Base-by-base conservation (phyloP, 1,140 invertebrate species). In the Drosophila asahinai region DNA sequence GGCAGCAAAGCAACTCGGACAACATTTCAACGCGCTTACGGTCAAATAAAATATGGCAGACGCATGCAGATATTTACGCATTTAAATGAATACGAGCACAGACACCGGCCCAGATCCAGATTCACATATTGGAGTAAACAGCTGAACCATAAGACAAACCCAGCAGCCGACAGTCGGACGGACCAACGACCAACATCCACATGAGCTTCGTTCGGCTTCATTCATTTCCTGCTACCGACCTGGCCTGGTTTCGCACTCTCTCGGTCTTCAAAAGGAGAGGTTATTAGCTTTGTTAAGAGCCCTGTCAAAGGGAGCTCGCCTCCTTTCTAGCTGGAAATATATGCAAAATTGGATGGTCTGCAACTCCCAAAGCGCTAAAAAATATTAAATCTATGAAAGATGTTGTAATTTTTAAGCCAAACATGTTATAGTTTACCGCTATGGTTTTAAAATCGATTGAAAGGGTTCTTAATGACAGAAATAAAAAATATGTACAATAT, bases 21-120 rank as follows among this genome's bases (percentile, higher is more conserved):
- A 80, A 77, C 81, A 80, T 83, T 83, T 83, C 81, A 84, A 81
- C 82, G 82, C 77, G 81, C 82, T 83, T 84, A 84, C 73, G 82
- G 77, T 80, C 77, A 76, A 84, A 84, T 84, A 83, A 84, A 81
- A 84, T 80, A 84, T 84, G 82, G 83, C 82, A 72, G 78, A 81
- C 82, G 61, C 60, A 81, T 77, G 73, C 81, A 80, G 77, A 84
- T 84, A 84, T 84, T 84, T 84, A 84, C 82, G 81, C 82, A 84
- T 84, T 84, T 84, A 84, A 84, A 84, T 84, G 80, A 84, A 84
- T 84, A 70, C 81, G 54, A 48, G 64, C 33, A 40, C 40, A 43
- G 33, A 52, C 38, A 25, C 38, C 30, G 36, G 52, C 27, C 42
- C 67, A 57, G 40, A 74, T 70, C 38, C 45, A 36, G 38, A 80